These are phyloP conservation scores for Lypha dubia DNA, from an alignment of 2,888 invertebrate species.

Conservation along the genomic window DNA sequence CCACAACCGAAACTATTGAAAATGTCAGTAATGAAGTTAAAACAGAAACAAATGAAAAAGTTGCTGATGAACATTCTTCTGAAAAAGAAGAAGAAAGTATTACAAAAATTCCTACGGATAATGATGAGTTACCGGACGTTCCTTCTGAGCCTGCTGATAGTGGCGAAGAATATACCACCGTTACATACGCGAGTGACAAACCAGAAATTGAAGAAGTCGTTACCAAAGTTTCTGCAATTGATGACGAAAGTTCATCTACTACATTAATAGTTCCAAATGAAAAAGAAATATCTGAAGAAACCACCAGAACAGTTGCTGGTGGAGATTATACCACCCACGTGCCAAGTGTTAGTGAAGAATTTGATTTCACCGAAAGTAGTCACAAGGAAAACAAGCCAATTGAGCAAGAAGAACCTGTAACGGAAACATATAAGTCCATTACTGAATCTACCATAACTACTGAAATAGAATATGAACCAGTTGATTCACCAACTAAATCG, in stretches of 20 bases:
- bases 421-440: not conserved
- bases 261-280: constrained; percentile 21
- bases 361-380: not conserved
- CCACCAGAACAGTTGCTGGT: constrained; percentile 8
- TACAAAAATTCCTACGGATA: constrained; percentile 51
- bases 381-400: constrained; percentile 21
- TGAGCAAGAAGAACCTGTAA: constrained; percentile 16
- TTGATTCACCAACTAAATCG: constrained; percentile 3
- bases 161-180: constrained; percentile 46
- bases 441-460: not conserved
- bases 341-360: constrained; percentile 13
- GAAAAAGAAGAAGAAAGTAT: constrained; percentile 59
- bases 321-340: constrained; percentile 24
- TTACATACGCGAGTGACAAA: constrained; percentile 50
- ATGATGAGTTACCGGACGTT: constrained; percentile 15
- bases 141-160: constrained; percentile 38
- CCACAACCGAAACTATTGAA: constrained; percentile 20
- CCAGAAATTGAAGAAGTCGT: constrained; percentile 11
- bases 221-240: constrained; percentile 20
- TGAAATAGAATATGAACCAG: constrained; percentile 2
- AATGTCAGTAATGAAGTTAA: constrained; percentile 19
- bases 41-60: constrained; percentile 11
- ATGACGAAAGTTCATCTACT: constrained; percentile 14
- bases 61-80: constrained; percentile 52
- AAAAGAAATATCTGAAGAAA: constrained; percentile 15